phyloP scores from a whole-genome alignment of 2,888 invertebrate species.

The Harpagoxenus sublaevis region DNA sequence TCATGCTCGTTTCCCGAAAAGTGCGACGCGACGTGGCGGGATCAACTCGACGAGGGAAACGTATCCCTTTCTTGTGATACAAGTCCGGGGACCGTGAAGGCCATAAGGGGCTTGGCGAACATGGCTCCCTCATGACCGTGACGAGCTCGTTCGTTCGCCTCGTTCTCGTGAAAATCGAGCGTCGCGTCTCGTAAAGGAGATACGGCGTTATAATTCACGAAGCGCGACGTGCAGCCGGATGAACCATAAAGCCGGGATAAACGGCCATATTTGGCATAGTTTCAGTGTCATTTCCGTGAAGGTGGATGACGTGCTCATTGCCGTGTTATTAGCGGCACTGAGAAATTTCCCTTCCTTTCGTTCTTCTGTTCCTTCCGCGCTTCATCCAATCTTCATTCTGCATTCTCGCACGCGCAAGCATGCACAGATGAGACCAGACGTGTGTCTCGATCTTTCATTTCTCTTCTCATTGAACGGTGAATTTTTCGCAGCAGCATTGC shows the following conservation, averaged over 20 bases:
- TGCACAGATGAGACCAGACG: not conserved
- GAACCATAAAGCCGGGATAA: constrained; percentile 71
- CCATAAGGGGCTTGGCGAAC: constrained; percentile 16
- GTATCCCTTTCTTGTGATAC: constrained; percentile 14
- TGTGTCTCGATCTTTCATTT: not conserved
- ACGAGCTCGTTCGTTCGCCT: constrained; percentile 40
- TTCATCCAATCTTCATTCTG: not conserved
- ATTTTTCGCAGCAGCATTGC: not conserved
- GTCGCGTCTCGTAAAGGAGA: constrained; percentile 21
- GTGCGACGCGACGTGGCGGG: not conserved
- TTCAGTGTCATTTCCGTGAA: constrained; percentile 61
- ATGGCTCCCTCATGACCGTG: constrained; percentile 9
- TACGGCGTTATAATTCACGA: constrained; percentile 62
- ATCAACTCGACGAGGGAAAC: not conserved
- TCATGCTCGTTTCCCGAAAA: not conserved
- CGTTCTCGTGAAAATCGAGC: constrained; percentile 39
- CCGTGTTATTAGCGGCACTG: constrained; percentile 62
- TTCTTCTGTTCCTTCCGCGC: not conserved
- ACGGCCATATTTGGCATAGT: constrained; percentile 71
- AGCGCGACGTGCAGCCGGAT: constrained; percentile 48
- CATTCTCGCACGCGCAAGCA: not conserved
- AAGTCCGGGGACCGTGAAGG: not conserved
- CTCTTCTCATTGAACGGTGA: not conserved
- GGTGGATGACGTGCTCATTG: constrained; percentile 63
- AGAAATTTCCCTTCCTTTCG: constrained; percentile 49